These are phyloP conservation scores for Trissoscelio sp. DNA, from an alignment of 2,888 invertebrate species.

Conservation along the genomic window DNA sequence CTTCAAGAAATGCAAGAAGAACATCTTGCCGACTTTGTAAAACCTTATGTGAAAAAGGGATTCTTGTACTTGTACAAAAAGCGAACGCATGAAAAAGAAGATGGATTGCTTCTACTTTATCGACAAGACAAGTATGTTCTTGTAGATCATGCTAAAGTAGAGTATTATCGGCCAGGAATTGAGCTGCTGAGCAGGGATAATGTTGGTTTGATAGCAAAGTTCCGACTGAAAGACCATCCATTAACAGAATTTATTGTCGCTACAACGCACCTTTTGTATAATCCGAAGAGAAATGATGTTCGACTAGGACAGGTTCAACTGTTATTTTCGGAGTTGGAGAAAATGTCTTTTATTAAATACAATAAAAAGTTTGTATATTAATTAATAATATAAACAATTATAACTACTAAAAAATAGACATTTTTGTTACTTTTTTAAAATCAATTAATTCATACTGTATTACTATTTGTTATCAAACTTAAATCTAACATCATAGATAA, in stretches of 20 bases:
- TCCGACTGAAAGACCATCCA: conserved; percentile 85
- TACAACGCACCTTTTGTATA: conserved; percentile 97
- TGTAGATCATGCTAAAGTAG: conserved; percentile 88
- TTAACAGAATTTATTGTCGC: conserved; percentile 89
- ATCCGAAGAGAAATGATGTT: conserved; percentile 94
- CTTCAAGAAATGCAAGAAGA: conserved; percentile 95
- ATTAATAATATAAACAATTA: not conserved
- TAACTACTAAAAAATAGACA: not conserved
- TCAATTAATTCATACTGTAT: too few relatives aligned
- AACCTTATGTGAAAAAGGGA: conserved; percentile 85
- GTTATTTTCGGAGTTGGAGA: conserved; percentile 93
- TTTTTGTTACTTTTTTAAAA: too few relatives aligned
- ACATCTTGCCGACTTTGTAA: conserved; percentile 88
- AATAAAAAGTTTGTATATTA: conserved; percentile 73
- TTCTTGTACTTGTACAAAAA: conserved; percentile 92
- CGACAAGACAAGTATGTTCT: conserved; percentile 88
- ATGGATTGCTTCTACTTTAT: conserved; percentile 97
- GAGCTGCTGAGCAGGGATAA: conserved; percentile 92
- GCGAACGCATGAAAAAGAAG: conserved; percentile 90
- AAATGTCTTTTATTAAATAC: conserved; percentile 86
- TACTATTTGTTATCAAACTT: too few relatives aligned
- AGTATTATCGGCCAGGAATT: conserved; percentile 87
- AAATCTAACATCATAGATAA: too few relatives aligned
- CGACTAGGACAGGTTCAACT: conserved; percentile 94
- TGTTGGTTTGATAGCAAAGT: conserved; percentile 91